Conservation (phyloP, 2,888 invertebrate genomes). For the Hirtodrosophila trivittata region DNA sequence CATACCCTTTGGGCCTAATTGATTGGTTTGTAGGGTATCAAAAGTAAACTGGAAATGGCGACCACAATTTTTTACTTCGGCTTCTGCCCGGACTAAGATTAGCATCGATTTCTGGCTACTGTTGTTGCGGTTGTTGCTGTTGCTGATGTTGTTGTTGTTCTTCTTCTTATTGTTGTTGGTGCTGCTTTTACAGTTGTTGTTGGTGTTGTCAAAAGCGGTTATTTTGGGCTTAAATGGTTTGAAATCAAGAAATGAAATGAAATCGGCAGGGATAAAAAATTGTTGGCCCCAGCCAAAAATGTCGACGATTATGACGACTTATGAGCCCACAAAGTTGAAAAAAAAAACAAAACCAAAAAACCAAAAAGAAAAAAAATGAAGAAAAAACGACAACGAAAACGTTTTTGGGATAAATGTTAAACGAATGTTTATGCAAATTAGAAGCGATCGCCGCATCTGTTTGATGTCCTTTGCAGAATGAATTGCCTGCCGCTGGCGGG, state of each 20-base stretch:
- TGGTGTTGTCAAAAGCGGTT: constrained; percentile 69
- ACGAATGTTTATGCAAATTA: constrained; percentile 81
- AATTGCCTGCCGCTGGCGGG: constrained; percentile 46
- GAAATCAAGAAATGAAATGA: constrained; percentile 66
- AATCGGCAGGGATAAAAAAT: constrained; percentile 53
- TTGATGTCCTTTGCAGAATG: constrained; percentile 76
- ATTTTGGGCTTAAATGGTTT: constrained; percentile 67
- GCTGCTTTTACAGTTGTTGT: constrained; percentile 20
- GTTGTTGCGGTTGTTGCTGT: constrained; percentile 39
- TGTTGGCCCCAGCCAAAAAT: constrained; percentile 52
- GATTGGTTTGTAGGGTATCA: constrained; percentile 44
- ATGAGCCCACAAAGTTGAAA: constrained; percentile 42
- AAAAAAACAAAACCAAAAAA: constrained; percentile 19
- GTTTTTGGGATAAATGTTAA: constrained; percentile 80
- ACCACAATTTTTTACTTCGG: constrained; percentile 46
- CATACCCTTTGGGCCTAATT: neutral
- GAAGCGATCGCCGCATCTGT: constrained; percentile 80
- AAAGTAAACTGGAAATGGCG: constrained; percentile 53
- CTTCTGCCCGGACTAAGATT: constrained; percentile 55
- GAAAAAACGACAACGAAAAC: constrained; percentile 64
- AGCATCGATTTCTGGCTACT: constrained; percentile 69
- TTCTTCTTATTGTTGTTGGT: constrained; percentile 27
- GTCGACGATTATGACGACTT: constrained; percentile 74
- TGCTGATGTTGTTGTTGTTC: constrained; percentile 36
- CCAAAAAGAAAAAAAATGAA: constrained; percentile 4